phyloP scores from a whole-genome alignment of 2,888 invertebrate genomes.

The Cantharis rufa region DNA sequence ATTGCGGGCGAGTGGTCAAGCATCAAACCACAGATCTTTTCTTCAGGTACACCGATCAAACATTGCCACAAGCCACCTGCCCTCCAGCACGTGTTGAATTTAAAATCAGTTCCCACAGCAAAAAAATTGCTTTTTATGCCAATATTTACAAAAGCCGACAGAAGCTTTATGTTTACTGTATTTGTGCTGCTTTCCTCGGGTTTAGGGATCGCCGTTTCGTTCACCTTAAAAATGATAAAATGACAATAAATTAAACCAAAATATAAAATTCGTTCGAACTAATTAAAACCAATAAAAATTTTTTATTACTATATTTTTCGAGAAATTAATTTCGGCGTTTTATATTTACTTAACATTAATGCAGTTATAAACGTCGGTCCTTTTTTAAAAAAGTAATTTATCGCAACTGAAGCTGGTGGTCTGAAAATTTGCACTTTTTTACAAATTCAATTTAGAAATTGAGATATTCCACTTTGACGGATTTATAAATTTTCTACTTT shows the following conservation, averaged over 20 bases:
- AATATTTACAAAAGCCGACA: slow-evolving; percentile 9
- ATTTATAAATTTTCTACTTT: not conserved
- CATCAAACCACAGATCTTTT: slow-evolving; percentile 30
- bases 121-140: slow-evolving; percentile 6
- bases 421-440: not conserved
- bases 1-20: slow-evolving; percentile 28
- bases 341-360: not conserved
- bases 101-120: slow-evolving; percentile 18
- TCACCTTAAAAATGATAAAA: not conserved
- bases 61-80: slow-evolving; percentile 26
- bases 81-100: slow-evolving; percentile 25
- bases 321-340: not conserved
- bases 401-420: not conserved
- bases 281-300: not conserved
- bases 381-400: not conserved
- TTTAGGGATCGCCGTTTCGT: not conserved
- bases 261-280: not conserved
- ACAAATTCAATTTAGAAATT: not conserved
- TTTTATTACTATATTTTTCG: not conserved
- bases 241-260: not conserved
- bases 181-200: not conserved
- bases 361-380: not conserved
- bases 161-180: slow-evolving; percentile 5
- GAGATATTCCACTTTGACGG: not conserved
- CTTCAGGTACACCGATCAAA: slow-evolving; percentile 18